Percentiles rank a stretch among this genome's conserved stretches.
phyloP scores from a whole-genome alignment of 2,888 invertebrate species.

The Chironomus riparius region DNA sequence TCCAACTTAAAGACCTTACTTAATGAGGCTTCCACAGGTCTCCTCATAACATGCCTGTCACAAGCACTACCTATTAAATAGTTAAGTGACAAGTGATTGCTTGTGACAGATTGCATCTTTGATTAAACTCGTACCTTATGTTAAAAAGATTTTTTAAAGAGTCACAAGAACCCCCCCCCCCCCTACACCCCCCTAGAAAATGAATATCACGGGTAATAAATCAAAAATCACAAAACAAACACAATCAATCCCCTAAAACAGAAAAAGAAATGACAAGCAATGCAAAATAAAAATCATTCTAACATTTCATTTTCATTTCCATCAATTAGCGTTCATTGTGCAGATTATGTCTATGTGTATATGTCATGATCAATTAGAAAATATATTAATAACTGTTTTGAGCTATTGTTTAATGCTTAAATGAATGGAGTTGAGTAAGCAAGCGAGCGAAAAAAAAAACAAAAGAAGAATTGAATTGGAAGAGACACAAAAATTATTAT shows the following conservation, averaged over 20 bases:
- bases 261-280: not conserved
- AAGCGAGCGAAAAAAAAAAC: not conserved
- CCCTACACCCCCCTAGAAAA: too few species aligned
- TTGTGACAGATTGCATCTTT: too few species aligned
- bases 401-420: not conserved
- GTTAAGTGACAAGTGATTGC: too few species aligned
- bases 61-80: too few species aligned
- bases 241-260: not conserved
- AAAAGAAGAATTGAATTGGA: not conserved
- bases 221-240: not conserved
- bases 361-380: conserved; percentile 1
- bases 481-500: not conserved
- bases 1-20: too few species aligned
- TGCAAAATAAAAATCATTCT: not conserved
- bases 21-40: too few species aligned
- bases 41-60: too few species aligned
- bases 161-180: too few species aligned
- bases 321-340: not conserved
- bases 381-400: conserved; percentile 3
- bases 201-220: too few species aligned
- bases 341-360: not conserved
- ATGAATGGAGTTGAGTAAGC: not conserved
- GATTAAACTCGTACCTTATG: too few species aligned
- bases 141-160: too few species aligned
- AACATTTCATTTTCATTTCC: not conserved